Evolutionary conservation across 1,140 invertebrate species (phyloP), one percentile per base, ranked within the genome.

Genomic region (Euglossa dilemma): DNA sequence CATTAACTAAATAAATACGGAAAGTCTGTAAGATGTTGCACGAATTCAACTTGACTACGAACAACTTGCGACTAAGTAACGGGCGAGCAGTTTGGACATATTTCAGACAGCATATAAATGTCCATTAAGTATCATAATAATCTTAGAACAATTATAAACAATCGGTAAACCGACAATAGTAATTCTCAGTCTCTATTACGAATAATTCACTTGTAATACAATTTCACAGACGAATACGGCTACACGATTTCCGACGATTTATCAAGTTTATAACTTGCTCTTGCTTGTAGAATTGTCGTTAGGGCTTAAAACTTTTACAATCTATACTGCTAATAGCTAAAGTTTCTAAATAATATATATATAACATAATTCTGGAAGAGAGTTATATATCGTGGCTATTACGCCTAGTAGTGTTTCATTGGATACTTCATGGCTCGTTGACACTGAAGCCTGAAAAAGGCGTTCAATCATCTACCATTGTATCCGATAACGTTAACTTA

Each of bases 21-120:
- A 36, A 28, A 36, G 6, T 12, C 14, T 36, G 20, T n/a, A 36
- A 14, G 2, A 20, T 14, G 11, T 67, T 14, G 23, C 8, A n/a
- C 23, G n/a, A 56, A 43, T 67, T 67, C n/a, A n/a, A 66, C 50
- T 50, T 9, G n/a, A 54, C 8, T 6, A 28, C 9, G 23, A 64
- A 8, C 28, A 63, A 63, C 25, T 47, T n/a, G 16, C 0, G 18
- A 9, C 11, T 23, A 20, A 43, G 11, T 18, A 23, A 23, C 23
- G 72, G 7, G 20, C 9, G 45, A 75, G 18, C 16, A 77, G 14
- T 9, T 45, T 3, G 14, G 23, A 7, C 28, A 50, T 16, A 12
- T 50, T 71, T 79, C 16, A 23, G 56, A 28, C n/a, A 54, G 23
- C 18, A 76, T 64, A 52, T 52, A 64, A 52, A 64, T 52, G 47